These are phyloP conservation scores for Sinhomidia bicolor DNA, from an alignment of 2,888 invertebrate species.

Conservation along the genomic window DNA sequence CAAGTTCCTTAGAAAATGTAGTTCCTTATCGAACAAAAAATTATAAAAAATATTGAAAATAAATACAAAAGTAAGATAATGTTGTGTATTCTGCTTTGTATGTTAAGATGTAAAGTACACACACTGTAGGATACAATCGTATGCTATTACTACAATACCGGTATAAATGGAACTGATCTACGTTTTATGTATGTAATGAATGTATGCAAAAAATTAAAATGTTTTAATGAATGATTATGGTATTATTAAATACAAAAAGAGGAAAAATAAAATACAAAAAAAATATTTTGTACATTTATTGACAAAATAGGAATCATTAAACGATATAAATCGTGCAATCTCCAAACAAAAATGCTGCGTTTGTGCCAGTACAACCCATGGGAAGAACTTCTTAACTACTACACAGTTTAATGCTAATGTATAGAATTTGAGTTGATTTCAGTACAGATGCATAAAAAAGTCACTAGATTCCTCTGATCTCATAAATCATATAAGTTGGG, in stretches of 20 bases:
- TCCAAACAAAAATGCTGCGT: not conserved
- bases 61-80: constrained; percentile 7
- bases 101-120: constrained; percentile 31
- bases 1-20: constrained; percentile 53
- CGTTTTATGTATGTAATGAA: not conserved
- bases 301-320: not conserved
- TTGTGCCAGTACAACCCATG: not conserved
- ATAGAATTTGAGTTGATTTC: no score
- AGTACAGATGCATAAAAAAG: no score
- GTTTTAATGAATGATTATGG: constrained; percentile 7
- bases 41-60: constrained; percentile 1
- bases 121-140: not conserved
- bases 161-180: constrained; percentile 23
- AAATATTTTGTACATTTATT: not conserved
- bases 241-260: not conserved
- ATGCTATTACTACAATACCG: constrained; percentile 5
- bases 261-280: not conserved
- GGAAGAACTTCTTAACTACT: constrained; percentile 1
- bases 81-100: constrained; percentile 56
- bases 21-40: constrained; percentile 13
- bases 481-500: no score
- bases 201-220: not conserved
- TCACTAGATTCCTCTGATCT: no score
- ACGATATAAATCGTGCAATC: not conserved
- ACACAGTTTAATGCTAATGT: no score